Evolutionary conservation across 2,797 vertebrate species (phyloP).

Genomic region (Staurois parvus): DNA sequence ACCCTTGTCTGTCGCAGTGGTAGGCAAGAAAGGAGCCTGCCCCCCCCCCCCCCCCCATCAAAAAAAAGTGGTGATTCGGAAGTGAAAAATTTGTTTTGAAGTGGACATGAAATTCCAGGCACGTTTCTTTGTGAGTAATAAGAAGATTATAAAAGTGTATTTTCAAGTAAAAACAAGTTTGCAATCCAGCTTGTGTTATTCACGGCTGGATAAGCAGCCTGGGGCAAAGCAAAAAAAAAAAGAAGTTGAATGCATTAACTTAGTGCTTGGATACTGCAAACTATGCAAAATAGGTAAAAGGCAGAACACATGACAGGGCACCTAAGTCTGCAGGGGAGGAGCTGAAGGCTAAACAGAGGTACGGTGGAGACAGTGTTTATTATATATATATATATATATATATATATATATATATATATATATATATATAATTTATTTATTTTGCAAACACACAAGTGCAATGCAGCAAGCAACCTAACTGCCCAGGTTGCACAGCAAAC

Average conservation of each 20-base stretch:
- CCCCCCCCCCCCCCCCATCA: neutral
- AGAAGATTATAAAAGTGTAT: slow-evolving; percentile 67
- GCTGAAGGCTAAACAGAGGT: slow-evolving; percentile 80
- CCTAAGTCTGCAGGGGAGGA: slow-evolving; percentile 85
- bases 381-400: too few relatives aligned
- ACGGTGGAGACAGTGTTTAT: slow-evolving; percentile 73
- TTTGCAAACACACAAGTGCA: slow-evolving; percentile 66
- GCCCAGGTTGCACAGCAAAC: too few relatives aligned
- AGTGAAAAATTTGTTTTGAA: slow-evolving; percentile 71
- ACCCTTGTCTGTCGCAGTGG: slow-evolving; percentile 2
- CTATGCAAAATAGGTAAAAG: slow-evolving; percentile 67
- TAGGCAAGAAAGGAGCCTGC: neutral
- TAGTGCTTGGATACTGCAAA: slow-evolving; percentile 70
- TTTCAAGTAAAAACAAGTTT: slow-evolving; percentile 81
- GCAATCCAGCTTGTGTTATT: slow-evolving; percentile 71
- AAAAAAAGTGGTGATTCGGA: slow-evolving; percentile 67
- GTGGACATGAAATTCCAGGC: slow-evolving; percentile 71
- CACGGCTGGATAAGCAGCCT: slow-evolving; percentile 71
- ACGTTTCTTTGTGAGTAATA: slow-evolving; percentile 70
- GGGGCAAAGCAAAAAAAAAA: slow-evolving; percentile 63
- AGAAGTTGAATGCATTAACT: slow-evolving; percentile 56
- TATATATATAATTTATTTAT: slow-evolving; percentile 80
- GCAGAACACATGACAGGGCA: slow-evolving; percentile 82
- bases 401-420: too few relatives aligned
- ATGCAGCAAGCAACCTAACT: slow-evolving; percentile 11